A percentile compares a stretch with the other conserved stretches of the same genome.
These are phyloP conservation scores for Sebastiscus albofasciatus DNA, from an alignment of 2,797 vertebrate genomes.

Conservation along the genomic window DNA sequence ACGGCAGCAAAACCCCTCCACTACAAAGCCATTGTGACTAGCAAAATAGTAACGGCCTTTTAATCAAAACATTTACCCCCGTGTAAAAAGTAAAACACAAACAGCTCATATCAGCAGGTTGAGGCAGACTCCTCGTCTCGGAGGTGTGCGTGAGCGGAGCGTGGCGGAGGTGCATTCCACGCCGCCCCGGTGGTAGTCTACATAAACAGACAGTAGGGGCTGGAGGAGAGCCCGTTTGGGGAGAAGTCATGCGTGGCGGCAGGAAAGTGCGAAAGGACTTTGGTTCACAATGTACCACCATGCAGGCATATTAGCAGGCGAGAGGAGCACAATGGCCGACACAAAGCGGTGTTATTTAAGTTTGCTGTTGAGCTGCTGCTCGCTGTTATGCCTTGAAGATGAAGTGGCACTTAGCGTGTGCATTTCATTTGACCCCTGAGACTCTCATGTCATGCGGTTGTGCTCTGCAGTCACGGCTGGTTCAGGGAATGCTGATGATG, in stretches of 20 bases:
- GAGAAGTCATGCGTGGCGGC: slow-evolving; percentile 65
- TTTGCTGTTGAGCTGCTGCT: slow-evolving; percentile 60
- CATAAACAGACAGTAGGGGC: slow-evolving; percentile 65
- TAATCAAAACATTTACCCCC: slow-evolving; percentile 83
- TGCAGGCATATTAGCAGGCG: slow-evolving; percentile 24
- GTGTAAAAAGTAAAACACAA: slow-evolving; percentile 71
- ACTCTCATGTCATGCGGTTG: slow-evolving; percentile 62
- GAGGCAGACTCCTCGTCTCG: slow-evolving; percentile 67
- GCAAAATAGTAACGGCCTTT: slow-evolving; percentile 83
- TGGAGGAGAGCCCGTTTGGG: slow-evolving; percentile 61
- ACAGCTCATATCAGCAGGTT: slow-evolving; percentile 76
- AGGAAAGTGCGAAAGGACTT: slow-evolving; percentile 53
- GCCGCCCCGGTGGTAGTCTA: slow-evolving; percentile 65
- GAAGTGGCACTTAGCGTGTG: slow-evolving; percentile 73
- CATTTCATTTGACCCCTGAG: slow-evolving; percentile 76
- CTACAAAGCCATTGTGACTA: slow-evolving; percentile 81
- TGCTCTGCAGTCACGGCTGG: slow-evolving; percentile 56
- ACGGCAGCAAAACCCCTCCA: slow-evolving; percentile 69
- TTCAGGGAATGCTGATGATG: slow-evolving; percentile 67
- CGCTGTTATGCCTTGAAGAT: slow-evolving; percentile 71
- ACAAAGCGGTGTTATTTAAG: slow-evolving; percentile 35
- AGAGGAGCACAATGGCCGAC: slow-evolving; percentile 51
- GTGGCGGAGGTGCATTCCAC: slow-evolving; percentile 67
- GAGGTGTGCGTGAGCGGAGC: slow-evolving; percentile 56
- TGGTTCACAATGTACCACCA: slow-evolving; percentile 47